A percentile compares a stretch with the other conserved stretches of the same genome.
Conservation (phyloP, 2,888 invertebrate species). For the Folsomia candida region DNA sequence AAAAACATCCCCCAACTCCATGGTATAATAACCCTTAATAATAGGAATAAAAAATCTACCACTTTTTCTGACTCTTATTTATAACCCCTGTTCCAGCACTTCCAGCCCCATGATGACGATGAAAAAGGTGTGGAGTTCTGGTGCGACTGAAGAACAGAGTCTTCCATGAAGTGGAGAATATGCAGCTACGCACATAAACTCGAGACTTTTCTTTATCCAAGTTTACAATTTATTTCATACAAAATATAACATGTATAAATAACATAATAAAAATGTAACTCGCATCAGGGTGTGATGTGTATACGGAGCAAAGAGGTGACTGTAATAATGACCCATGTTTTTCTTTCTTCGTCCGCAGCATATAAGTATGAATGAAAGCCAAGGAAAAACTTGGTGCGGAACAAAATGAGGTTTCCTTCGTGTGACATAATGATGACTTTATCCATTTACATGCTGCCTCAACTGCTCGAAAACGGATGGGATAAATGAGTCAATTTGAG, state of each 20-base stretch:
- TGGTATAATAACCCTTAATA: constrained; percentile 16
- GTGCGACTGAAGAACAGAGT: too few species aligned
- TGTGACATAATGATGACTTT: constrained; percentile 1
- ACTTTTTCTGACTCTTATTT: not conserved
- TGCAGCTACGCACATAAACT: too few species aligned
- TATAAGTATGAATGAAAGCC: not conserved
- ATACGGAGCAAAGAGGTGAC: not conserved
- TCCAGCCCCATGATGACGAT: not conserved
- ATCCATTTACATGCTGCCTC: not conserved
- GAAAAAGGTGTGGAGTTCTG: not conserved
- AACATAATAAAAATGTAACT: not conserved
- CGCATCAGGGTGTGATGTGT: not conserved
- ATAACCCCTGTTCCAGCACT: not conserved
- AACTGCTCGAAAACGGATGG: constrained; percentile 5
- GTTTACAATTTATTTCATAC: not conserved
- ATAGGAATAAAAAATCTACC: constrained; percentile 6
- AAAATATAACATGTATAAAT: not conserved
- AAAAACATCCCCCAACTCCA: constrained; percentile 5
- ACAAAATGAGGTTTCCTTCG: not conserved
- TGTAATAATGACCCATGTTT: constrained; percentile 31
- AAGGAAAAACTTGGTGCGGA: not conserved
- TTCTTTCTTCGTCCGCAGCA: constrained; percentile 12
- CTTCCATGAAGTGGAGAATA: too few species aligned
- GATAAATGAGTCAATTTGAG: constrained; percentile 19
- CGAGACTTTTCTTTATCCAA: too few species aligned